Evolutionary conservation across 2,888 invertebrate species (phyloP).

Genomic region (Escarpia spicata): DNA sequence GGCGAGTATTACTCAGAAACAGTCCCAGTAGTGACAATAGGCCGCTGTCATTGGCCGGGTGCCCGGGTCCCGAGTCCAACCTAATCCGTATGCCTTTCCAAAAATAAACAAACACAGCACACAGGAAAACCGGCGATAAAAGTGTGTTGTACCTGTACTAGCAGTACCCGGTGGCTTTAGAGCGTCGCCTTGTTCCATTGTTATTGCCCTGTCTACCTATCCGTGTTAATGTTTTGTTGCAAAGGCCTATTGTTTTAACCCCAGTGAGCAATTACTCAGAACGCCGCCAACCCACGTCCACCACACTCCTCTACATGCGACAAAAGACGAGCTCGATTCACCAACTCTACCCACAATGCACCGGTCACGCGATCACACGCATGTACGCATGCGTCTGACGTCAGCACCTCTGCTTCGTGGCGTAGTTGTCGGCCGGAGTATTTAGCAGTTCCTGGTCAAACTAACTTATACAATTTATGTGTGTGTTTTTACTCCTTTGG

Average conservation of each 20-base stretch:
- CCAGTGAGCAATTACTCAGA: background rate
- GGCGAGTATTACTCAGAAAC: background rate
- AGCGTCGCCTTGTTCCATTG: background rate
- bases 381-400: slow-evolving; percentile 6
- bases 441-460: background rate
- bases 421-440: background rate
- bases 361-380: background rate
- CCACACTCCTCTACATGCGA: background rate
- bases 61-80: background rate
- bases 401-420: slow-evolving; percentile 7
- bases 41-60: background rate
- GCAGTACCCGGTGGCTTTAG: background rate
- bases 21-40: background rate
- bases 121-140: background rate
- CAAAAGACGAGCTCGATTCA: background rate
- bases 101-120: background rate
- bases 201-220: background rate
- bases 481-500: background rate
- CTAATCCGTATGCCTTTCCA: background rate
- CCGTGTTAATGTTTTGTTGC: background rate
- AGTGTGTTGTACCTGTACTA: background rate
- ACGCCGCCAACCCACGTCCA: background rate
- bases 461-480: background rate
- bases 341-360: background rate
- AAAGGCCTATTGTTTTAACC: background rate